Evolutionary conservation across 1,140 invertebrate genomes (phyloP).

Genomic region (Camponotus pennsylvanicus): DNA sequence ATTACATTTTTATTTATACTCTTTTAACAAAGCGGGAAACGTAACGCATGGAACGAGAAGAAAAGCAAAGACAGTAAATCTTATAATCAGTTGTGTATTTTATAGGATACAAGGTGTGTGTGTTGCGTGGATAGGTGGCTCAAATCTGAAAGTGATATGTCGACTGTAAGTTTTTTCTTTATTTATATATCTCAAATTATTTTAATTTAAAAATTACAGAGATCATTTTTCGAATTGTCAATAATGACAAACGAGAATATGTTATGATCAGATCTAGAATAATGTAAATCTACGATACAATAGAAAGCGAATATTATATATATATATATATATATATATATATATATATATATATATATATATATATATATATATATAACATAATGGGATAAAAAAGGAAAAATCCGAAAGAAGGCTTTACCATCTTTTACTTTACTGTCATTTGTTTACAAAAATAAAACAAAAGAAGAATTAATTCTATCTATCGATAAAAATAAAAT

Average conservation of each 20-base stretch:
- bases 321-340: conserved; percentile 32
- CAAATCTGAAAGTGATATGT: conserved; percentile 81
- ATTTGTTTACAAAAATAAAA: conserved; percentile 84
- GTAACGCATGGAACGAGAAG: neutral
- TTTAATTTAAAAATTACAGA: conserved; percentile 86
- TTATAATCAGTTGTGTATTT: neutral
- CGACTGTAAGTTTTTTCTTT: conserved; percentile 83
- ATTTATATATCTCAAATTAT: conserved; percentile 83
- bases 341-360: conserved; percentile 35
- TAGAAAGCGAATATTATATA: conserved; percentile 54
- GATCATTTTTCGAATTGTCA: conserved; percentile 84
- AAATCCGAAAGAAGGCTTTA: conserved; percentile 56
- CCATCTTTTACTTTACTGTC: conserved; percentile 79
- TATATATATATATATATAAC: conserved; percentile 39
- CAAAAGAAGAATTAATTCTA: conserved; percentile 83
- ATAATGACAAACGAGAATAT: conserved; percentile 80
- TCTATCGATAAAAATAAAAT: conserved; percentile 84
- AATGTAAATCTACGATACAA: conserved; percentile 59
- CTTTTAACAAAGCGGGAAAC: neutral
- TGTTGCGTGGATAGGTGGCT: conserved; percentile 77
- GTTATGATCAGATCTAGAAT: conserved; percentile 72
- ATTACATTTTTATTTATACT: neutral
- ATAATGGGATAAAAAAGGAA: conserved; percentile 42
- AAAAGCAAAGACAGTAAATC: neutral
- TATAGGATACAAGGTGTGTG: neutral